phyloP scores from a whole-genome alignment of 35 echinoderm and acorn worm genomes.

The Apostichopus californicus region DNA sequence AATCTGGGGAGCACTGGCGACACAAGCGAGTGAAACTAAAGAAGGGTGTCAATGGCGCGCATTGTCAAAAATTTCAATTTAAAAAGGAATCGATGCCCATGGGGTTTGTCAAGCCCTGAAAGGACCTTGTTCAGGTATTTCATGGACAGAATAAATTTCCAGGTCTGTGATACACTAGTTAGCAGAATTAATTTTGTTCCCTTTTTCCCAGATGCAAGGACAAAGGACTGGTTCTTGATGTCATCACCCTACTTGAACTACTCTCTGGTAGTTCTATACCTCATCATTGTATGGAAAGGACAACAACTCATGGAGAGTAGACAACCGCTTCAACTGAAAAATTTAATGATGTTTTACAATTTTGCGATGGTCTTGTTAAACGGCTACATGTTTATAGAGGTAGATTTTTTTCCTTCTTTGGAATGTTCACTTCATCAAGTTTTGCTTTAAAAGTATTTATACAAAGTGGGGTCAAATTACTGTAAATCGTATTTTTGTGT shows the following conservation, averaged over 20 bases:
- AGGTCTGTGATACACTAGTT: too few relatives aligned
- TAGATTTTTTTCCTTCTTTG: background rate
- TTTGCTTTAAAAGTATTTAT: background rate
- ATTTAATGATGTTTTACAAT: slow-evolving; percentile 81
- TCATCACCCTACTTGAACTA: slow-evolving; percentile 51
- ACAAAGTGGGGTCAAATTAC: background rate
- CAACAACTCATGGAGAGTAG: slow-evolving; percentile 66
- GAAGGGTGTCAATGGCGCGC: too few relatives aligned
- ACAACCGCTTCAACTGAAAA: slow-evolving; percentile 69
- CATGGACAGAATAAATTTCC: too few relatives aligned
- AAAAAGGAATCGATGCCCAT: too few relatives aligned
- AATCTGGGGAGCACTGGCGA: too few relatives aligned
- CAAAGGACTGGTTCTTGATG: slow-evolving; percentile 73
- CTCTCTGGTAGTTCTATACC: slow-evolving; percentile 62
- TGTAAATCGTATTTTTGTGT: too few relatives aligned
- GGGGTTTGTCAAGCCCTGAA: too few relatives aligned
- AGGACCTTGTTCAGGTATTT: too few relatives aligned
- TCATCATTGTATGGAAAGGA: slow-evolving; percentile 71
- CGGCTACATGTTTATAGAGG: slow-evolving; percentile 77
- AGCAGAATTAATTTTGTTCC: too few relatives aligned
- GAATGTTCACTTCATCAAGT: background rate
- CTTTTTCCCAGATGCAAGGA: slow-evolving; percentile 56
- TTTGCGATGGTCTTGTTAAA: slow-evolving; percentile 66
- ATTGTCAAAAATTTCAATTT: too few relatives aligned
- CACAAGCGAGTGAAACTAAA: too few relatives aligned